Evolutionary conservation across 2,113 vertebrate genomes (phyloP), one percentile per base, ranked within the genome.

Genomic region (Lasiurus cinereus): DNA sequence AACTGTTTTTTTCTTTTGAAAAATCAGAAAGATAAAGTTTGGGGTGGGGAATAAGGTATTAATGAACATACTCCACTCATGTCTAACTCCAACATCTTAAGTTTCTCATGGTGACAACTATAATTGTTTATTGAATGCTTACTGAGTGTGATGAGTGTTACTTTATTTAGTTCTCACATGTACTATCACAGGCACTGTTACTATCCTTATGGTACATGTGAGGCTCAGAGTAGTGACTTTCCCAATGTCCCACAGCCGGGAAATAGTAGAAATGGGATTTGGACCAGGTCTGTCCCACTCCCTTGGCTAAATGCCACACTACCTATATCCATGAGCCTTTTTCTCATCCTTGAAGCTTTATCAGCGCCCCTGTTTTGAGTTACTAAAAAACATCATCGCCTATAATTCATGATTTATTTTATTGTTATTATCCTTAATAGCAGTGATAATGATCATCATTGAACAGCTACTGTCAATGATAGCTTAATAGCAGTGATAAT

Each of bases 391-490:
- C 39, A 4, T 50, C 56, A 19, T 2, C 86, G 15, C 22, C 43
- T 87, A 4, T 70, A 39, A 10, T 54, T 74, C 4, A 83, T 93
- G 22, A 46, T 54, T 94, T 82, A 48, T 72, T 85, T 79, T 36
- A n/a, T 79, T 88, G 22, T 64, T 27, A n/a, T 19, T 74, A 84
- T 64, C 39, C 31, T 78, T 74, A 82, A 48, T 24, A 76, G 46
- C 73, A 79, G 82, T 10, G 13, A 15, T 56, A 87, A 66, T 7
- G 16, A 15, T 72, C 33, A 36, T 90, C 83, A 73, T 64, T 56
- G 64, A 85, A 66, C 56, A 94, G 50, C 15, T 77, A 22, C 79
- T 70, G n/a, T n/a, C n/a, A n/a, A n/a, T n/a, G n/a, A n/a, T n/a
- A n/a, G n/a, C 31, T 78, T 74, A 82, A 48, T 24, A 76, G 46